Evolutionary conservation across 2,113 vertebrate species (phyloP).

Genomic region (Perca fluviatilis): DNA sequence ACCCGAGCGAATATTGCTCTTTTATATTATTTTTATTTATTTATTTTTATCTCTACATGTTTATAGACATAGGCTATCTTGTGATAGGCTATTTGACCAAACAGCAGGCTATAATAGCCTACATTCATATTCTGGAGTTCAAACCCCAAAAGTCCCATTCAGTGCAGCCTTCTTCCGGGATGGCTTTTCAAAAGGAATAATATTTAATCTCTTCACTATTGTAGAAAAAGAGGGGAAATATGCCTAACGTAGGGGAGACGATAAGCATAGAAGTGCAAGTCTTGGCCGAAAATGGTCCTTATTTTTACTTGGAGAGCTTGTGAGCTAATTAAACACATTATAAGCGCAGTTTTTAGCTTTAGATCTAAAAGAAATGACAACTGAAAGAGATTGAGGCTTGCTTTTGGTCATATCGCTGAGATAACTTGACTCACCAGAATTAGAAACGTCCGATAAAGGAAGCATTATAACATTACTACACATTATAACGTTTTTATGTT

Average conservation of each 20-base stretch:
- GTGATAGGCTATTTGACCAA: background rate
- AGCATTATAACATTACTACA: background rate
- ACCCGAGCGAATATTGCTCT: background rate
- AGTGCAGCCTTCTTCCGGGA: background rate
- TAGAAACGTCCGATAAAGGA: constrained; percentile 36
- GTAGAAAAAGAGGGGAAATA: background rate
- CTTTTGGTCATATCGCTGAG: background rate
- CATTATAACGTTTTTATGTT: background rate
- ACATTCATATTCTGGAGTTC: background rate
- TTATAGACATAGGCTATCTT: background rate
- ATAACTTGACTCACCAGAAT: background rate
- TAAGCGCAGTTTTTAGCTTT: background rate
- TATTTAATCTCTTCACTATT: background rate
- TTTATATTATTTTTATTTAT: background rate
- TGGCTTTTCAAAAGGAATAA: background rate
- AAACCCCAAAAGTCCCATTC: background rate
- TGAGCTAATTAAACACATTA: background rate
- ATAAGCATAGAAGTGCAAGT: background rate
- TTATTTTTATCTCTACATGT: background rate
- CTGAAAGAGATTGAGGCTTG: background rate
- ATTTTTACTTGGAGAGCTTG: background rate
- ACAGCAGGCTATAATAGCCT: too few species aligned
- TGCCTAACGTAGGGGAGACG: background rate
- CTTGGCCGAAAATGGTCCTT: background rate
- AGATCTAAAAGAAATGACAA: background rate